Conservation (phyloP, 23 tunicate genomes). For the Diplosoma virens region DNA sequence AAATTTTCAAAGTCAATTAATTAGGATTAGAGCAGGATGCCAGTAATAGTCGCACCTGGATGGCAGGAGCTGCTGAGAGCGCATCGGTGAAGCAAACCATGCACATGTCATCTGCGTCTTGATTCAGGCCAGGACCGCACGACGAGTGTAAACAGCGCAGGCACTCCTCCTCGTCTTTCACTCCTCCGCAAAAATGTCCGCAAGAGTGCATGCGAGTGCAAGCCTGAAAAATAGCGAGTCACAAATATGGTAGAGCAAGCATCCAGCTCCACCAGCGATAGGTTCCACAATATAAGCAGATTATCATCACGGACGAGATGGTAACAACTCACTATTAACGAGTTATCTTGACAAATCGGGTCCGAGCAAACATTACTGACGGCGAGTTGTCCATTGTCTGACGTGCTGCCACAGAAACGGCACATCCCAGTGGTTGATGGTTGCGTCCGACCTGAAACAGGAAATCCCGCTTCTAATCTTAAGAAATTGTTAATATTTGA, state of each 20-base stretch:
- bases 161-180: slow-evolving; percentile 56
- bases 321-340: slow-evolving; percentile 40
- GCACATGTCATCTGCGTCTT: slow-evolving; percentile 82
- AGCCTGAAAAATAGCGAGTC: slow-evolving; percentile 24
- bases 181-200: slow-evolving; percentile 79
- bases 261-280: not conserved
- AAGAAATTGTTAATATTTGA: too few relatives aligned
- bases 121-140: slow-evolving; percentile 45
- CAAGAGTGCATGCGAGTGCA: slow-evolving; percentile 54
- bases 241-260: not conserved
- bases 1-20: too few relatives aligned
- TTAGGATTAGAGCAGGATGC: too few relatives aligned
- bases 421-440: slow-evolving; percentile 45
- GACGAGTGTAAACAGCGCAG: slow-evolving; percentile 61
- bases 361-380: slow-evolving; percentile 57
- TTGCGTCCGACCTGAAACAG: slow-evolving; percentile 45
- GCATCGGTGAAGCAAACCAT: slow-evolving; percentile 85
- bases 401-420: slow-evolving; percentile 58
- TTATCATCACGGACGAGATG: not conserved
- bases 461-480: too few relatives aligned
- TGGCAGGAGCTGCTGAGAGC: slow-evolving; percentile 60
- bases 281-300: too few relatives aligned
- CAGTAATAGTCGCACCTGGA: slow-evolving; percentile 68
- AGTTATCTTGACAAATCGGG: slow-evolving; percentile 33
- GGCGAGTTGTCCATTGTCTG: slow-evolving; percentile 45